phyloP scores from a whole-genome alignment of 2,888 invertebrate species.

The Spodoptera exigua region DNA sequence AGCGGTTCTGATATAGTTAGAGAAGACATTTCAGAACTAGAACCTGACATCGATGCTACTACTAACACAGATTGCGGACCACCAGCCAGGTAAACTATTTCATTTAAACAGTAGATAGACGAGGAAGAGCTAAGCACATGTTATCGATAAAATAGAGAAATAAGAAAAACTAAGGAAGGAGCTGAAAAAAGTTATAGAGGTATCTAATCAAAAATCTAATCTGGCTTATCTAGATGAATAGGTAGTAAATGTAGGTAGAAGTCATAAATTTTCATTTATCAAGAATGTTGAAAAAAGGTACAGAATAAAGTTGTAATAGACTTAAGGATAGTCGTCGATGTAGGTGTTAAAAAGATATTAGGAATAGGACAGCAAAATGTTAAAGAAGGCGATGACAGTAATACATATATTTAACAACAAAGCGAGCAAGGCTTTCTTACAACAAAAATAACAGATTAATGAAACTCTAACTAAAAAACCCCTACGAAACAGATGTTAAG shows the following conservation, averaged over 20 bases:
- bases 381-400: too few relatives aligned
- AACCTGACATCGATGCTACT: slow-evolving; percentile 82
- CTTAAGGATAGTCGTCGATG: too few relatives aligned
- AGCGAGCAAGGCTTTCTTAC: too few relatives aligned
- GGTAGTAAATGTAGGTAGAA: too few relatives aligned
- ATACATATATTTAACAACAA: too few relatives aligned
- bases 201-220: too few relatives aligned
- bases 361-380: too few relatives aligned
- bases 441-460: background rate
- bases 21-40: slow-evolving; percentile 90
- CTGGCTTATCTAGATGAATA: too few relatives aligned
- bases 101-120: slow-evolving; percentile 11
- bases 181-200: background rate
- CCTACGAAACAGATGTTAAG: slow-evolving; percentile 8
- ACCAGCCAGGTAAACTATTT: slow-evolving; percentile 89
- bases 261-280: too few relatives aligned
- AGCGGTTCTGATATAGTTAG: slow-evolving; percentile 87
- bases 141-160: slow-evolving; percentile 13
- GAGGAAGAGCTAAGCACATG: slow-evolving; percentile 53
- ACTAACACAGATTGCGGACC: slow-evolving; percentile 90
- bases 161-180: background rate
- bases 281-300: too few relatives aligned
- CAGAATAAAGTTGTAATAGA: too few relatives aligned
- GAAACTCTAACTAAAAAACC: background rate
- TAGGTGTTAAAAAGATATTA: too few relatives aligned